These are phyloP conservation scores for Tachystola acroxantha DNA, from an alignment of 2,888 invertebrate species.

Conservation along the genomic window DNA sequence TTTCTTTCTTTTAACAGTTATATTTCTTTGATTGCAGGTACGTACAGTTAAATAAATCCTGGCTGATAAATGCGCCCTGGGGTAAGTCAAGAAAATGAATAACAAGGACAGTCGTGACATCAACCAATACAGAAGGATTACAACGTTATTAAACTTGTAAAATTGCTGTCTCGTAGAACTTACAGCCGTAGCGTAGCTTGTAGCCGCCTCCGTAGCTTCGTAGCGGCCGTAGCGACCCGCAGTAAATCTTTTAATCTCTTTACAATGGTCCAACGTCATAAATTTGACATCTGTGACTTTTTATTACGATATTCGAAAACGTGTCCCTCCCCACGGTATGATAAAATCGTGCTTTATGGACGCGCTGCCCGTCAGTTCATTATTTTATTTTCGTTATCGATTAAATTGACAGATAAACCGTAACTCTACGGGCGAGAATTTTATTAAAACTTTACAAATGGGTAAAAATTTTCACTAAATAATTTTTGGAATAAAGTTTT, in stretches of 20 bases:
- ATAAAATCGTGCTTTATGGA: slow-evolving; percentile 76
- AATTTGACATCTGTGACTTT: slow-evolving; percentile 78
- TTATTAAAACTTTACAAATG: slow-evolving; percentile 21
- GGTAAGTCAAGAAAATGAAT: slow-evolving; percentile 8
- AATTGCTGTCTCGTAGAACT: slow-evolving; percentile 42
- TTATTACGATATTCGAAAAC: slow-evolving; percentile 76
- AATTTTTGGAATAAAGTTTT: too few relatives aligned
- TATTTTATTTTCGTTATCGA: slow-evolving; percentile 67
- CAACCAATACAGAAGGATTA: slow-evolving; percentile 37
- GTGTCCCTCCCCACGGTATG: slow-evolving; percentile 71
- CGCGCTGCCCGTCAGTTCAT: slow-evolving; percentile 61
- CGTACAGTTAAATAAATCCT: background rate
- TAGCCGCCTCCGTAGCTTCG: slow-evolving; percentile 13
- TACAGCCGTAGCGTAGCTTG: slow-evolving; percentile 25
- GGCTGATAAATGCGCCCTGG: background rate
- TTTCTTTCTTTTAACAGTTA: background rate
- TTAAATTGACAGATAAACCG: slow-evolving; percentile 48
- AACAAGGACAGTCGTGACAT: slow-evolving; percentile 8
- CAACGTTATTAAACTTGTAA: slow-evolving; percentile 46
- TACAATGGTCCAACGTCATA: slow-evolving; percentile 74
- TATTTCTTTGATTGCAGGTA: slow-evolving; percentile 9
- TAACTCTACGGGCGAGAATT: slow-evolving; percentile 17
- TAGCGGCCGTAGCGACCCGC: slow-evolving; percentile 33
- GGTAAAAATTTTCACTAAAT: too few relatives aligned
- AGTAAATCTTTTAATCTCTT: slow-evolving; percentile 77